Evolutionary conservation across 2,888 invertebrate species (phyloP).

Genomic region (Tethea ocularis): DNA sequence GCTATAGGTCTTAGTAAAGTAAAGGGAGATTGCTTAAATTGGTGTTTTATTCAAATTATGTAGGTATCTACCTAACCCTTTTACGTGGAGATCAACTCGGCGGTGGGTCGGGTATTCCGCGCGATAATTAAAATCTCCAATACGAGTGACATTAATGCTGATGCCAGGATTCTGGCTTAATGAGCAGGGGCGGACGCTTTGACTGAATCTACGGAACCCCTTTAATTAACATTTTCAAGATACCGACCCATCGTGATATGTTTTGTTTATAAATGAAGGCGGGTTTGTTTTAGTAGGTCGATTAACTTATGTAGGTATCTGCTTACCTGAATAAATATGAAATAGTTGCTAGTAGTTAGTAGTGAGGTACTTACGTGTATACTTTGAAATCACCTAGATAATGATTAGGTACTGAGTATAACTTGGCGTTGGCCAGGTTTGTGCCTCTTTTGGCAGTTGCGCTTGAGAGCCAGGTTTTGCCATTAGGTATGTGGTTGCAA

Average conservation of each 20-base stretch:
- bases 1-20: too few relatives aligned
- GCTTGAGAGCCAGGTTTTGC: too few relatives aligned
- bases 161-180: conserved; percentile 68
- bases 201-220: conserved; percentile 45
- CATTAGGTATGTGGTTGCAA: too few relatives aligned
- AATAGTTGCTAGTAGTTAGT: too few relatives aligned
- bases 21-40: conserved; percentile 18
- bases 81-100: conserved; percentile 43
- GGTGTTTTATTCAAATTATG: conserved; percentile 49
- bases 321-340: background rate
- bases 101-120: conserved; percentile 61
- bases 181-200: conserved; percentile 67
- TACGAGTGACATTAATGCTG: conserved; percentile 76
- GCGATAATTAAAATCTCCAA: conserved; percentile 75
- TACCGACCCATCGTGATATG: conserved; percentile 29
- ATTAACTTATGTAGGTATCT: background rate
- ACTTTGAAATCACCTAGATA: too few relatives aligned
- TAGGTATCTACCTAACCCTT: too few relatives aligned
- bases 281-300: background rate
- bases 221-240: conserved; percentile 62
- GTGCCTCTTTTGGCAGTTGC: too few relatives aligned
- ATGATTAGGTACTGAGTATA: too few relatives aligned
- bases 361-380: too few relatives aligned
- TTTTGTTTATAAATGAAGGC: background rate
- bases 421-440: too few relatives aligned